Conservation (phyloP, 2,888 invertebrate species). For the Drosophila mulleri region DNA sequence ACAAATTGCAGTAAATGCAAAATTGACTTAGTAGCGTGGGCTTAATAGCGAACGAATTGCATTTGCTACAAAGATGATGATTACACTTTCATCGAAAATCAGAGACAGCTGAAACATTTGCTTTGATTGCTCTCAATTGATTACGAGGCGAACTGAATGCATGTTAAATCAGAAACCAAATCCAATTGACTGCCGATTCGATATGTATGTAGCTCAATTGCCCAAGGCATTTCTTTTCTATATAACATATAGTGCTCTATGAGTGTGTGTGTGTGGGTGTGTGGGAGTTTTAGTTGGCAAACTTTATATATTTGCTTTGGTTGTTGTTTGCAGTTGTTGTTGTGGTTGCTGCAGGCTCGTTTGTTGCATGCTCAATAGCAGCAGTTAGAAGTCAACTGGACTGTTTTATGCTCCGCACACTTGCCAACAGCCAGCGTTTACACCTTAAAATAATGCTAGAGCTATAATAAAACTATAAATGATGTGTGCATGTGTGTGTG, state of each 20-base stretch:
- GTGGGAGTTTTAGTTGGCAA: constrained; percentile 3
- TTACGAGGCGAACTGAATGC: constrained; percentile 35
- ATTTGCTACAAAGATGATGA: constrained; percentile 21
- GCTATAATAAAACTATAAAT: constrained; percentile 20
- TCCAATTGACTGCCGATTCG: constrained; percentile 51
- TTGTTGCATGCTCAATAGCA: constrained; percentile 19
- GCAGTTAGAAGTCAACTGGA: constrained; percentile 28
- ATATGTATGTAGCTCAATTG: constrained; percentile 25
- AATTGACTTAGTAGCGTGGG: not conserved
- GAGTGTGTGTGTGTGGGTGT: not conserved
- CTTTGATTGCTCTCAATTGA: constrained; percentile 65
- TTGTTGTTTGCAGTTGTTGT: not conserved
- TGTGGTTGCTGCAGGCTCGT: constrained; percentile 15
- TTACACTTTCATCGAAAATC: constrained; percentile 19
- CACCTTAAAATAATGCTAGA: constrained; percentile 40
- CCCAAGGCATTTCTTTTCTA: constrained; percentile 9
- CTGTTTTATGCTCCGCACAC: constrained; percentile 46
- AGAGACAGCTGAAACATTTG: constrained; percentile 14
- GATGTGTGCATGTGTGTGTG: not conserved
- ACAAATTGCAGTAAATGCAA: not conserved
- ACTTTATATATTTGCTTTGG: constrained; percentile 18
- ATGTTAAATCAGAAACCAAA: constrained; percentile 53
- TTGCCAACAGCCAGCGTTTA: constrained; percentile 30
- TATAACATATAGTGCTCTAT: not conserved
- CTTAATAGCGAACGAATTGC: constrained; percentile 7